Conservation (phyloP, 1,140 invertebrate species). For the Pectinophora gossypiella region DNA sequence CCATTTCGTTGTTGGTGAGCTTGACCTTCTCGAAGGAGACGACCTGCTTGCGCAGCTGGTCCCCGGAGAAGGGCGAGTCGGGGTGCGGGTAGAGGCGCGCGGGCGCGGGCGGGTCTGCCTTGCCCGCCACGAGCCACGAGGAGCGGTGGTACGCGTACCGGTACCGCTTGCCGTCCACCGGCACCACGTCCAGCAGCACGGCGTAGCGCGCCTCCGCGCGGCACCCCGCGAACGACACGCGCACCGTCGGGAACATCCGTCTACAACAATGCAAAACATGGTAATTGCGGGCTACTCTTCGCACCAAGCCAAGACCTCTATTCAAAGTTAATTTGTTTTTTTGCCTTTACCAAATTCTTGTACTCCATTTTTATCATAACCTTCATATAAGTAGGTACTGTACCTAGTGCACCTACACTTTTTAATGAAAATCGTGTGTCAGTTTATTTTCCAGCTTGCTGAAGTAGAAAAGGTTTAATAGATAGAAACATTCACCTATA, state of each 20-base stretch:
- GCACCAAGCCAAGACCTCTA: no score
- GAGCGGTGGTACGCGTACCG: conserved; percentile 99
- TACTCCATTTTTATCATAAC: no score
- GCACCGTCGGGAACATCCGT: conserved; percentile 97
- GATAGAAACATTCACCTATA: no score
- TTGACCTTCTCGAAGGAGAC: conserved; percentile 99
- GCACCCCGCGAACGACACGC: conserved; percentile 92
- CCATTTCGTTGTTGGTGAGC: conserved; percentile 99
- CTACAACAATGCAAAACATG: conserved; percentile 81
- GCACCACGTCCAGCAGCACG: conserved; percentile 97
- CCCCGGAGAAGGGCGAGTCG: conserved; percentile 97
- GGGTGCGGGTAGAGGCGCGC: conserved; percentile 96
- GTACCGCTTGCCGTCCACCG: conserved; percentile 97
- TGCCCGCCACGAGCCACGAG: conserved; percentile 98
- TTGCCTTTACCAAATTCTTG: no score
- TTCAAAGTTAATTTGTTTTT: no score
- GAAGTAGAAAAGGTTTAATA: no score
- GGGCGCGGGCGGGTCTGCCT: conserved; percentile 97
- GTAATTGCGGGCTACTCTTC: no score
- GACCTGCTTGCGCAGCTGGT: conserved; percentile 96
- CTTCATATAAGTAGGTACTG: no score
- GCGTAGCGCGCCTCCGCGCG: conserved; percentile 85
- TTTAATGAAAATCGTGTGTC: no score
- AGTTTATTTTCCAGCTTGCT: no score
- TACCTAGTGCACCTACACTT: no score